A percentile compares a stretch with the other conserved stretches of the same genome.
Conservation (phyloP, 2,888 invertebrate genomes). For the Oxystoma pomonae region DNA sequence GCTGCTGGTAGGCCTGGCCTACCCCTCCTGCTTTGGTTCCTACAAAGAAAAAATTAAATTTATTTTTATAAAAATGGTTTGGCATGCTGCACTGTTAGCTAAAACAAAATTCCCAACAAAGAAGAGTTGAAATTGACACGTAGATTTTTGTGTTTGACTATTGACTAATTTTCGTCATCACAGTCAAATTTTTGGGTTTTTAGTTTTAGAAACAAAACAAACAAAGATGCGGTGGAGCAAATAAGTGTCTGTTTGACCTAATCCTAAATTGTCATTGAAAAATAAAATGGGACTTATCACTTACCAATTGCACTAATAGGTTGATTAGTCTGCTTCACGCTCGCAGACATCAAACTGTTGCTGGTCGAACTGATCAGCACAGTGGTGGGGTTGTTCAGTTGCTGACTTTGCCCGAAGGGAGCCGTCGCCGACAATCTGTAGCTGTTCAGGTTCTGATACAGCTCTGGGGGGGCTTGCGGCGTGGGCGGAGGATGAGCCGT, state of each 20-base stretch:
- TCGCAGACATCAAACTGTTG: conserved; percentile 84
- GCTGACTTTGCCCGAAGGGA: conserved; percentile 76
- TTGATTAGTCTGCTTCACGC: conserved; percentile 70
- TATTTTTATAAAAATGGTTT: no score
- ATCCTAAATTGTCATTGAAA: no score
- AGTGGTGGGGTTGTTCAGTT: conserved; percentile 79
- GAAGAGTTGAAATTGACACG: no score
- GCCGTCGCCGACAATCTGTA: conserved; percentile 51
- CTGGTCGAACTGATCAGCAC: conserved; percentile 84
- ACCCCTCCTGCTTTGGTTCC: conserved; percentile 54
- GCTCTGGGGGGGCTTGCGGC: conserved; percentile 59
- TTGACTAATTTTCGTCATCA: no score
- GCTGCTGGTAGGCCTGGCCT: conserved; percentile 55
- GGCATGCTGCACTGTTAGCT: no score
- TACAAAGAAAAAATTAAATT: conserved; percentile 29
- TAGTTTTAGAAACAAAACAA: no score
- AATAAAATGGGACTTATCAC: no score
- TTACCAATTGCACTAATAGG: conserved; percentile 74
- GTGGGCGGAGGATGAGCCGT: conserved; percentile 49
- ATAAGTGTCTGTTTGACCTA: no score
- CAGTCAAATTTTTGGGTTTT: no score
- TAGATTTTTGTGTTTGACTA: no score
- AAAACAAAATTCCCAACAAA: no score
- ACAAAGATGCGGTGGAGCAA: no score
- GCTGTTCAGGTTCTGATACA: conserved; percentile 56